phyloP scores from a whole-genome alignment of 2,113 vertebrate species.

The Ursus arctos region DNA sequence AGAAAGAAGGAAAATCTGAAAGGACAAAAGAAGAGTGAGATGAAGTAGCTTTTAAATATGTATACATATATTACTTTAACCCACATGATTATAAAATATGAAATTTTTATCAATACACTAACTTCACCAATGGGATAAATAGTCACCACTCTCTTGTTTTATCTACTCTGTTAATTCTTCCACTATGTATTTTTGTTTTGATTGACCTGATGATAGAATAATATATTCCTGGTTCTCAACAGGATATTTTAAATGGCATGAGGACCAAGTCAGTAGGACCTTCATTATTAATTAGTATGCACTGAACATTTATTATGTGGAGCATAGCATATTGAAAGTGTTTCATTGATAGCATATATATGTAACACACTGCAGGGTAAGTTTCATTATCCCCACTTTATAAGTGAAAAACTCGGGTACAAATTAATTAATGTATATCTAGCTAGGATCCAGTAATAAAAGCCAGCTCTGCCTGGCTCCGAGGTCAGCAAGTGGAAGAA shows the following conservation, averaged over 20 bases:
- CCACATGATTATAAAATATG: background rate
- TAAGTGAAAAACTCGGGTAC: background rate
- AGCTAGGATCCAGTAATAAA: background rate
- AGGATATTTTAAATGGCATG: background rate
- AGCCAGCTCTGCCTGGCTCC: background rate
- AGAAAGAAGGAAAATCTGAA: background rate
- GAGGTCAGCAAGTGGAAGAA: background rate
- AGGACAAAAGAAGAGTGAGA: background rate
- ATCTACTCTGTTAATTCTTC: background rate
- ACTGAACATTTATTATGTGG: background rate
- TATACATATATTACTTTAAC: background rate
- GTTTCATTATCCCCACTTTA: background rate
- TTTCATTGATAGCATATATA: background rate
- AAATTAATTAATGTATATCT: background rate
- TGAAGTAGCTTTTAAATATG: background rate
- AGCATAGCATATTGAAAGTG: background rate
- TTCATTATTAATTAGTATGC: background rate
- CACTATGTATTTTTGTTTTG: background rate
- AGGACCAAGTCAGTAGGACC: background rate
- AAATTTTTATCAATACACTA: background rate
- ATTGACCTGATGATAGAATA: background rate
- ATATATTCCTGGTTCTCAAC: background rate
- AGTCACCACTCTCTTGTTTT: background rate
- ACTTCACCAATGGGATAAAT: background rate
- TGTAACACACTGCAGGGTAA: background rate